Evolutionary conservation across 2,797 vertebrate genomes (phyloP), one percentile per base, ranked within the genome.

Genomic region (Thripadectes ignobilis): DNA sequence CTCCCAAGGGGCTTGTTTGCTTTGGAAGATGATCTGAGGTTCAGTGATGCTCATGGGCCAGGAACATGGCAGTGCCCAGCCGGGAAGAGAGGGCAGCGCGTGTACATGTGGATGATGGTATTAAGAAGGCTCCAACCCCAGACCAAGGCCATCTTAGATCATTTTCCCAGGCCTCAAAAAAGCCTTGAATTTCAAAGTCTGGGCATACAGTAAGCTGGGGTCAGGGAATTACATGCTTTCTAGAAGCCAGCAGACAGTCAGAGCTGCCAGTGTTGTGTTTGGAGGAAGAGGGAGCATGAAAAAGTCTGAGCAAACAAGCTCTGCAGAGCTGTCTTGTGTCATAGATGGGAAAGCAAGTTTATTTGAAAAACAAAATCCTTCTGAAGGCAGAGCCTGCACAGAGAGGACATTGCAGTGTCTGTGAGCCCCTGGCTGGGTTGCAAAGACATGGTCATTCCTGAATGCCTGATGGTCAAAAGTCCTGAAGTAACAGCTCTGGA

Each of bases 221-320:
- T 89, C 72, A 93, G 74, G 39, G 82, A 87, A 88, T 92, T 77
- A 59, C 27, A 3, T 21, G 32, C 68, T 95, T 85, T 48, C 81
- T 83, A 58, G 83, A 67, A 85, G 86, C 94, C 93, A 97, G 94
- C 88, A 95, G 96, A 93, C 91, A 83, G 88, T 2, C 57, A 27
- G 82, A 91, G 78, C 84, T 96, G 89, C 79, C 80, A 72, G 90
- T 97, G 96, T 96, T 96, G 82, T 95, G 72, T 72, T 96, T 97
- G 97, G 96, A 96, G 91, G 73, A 83, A 87, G 88, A 95, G 85
- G 75, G 69, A 89, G 77, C 57, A 61, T 0, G 26, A 94, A 93
- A 86, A 68, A 80, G 66, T 88, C 92, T 95, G 85, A 94, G 95
- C 89, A 97, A 97, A 97, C 88, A 97, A 89, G 38, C 41, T 85